Conservation (phyloP, 2,888 invertebrate genomes). For the Isoperla grammatica region DNA sequence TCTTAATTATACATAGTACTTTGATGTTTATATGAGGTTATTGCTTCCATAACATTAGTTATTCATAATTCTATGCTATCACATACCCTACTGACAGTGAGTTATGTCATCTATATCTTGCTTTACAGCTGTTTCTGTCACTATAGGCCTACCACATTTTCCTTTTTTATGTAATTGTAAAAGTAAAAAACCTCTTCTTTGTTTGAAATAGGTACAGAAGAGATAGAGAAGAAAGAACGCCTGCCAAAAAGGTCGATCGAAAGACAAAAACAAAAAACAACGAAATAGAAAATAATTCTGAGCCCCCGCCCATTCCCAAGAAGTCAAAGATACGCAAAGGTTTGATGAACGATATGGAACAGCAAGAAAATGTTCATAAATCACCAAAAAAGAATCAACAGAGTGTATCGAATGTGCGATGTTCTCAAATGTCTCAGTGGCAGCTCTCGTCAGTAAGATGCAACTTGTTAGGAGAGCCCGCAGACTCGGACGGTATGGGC, state of each 20-base stretch:
- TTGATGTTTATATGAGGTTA: too few species aligned
- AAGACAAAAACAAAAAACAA: conserved; percentile 45
- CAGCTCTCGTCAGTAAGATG: neutral
- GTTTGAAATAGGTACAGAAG: conserved; percentile 38
- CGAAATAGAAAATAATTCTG: conserved; percentile 41
- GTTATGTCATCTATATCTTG: too few species aligned
- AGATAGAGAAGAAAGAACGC: conserved; percentile 41
- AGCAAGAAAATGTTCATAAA: conserved; percentile 42
- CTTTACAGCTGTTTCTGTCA: too few species aligned
- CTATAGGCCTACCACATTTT: too few species aligned
- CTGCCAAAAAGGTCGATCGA: conserved; percentile 42
- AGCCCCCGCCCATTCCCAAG: conserved; percentile 37
- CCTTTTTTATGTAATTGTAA: too few species aligned
- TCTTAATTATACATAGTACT: too few species aligned
- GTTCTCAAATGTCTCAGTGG: conserved; percentile 4
- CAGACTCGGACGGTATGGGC: neutral
- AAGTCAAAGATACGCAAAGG: conserved; percentile 47
- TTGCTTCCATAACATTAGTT: too few species aligned
- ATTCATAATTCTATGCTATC: too few species aligned
- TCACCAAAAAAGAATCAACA: conserved; percentile 26
- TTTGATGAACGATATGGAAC: conserved; percentile 42
- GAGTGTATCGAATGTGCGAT: neutral
- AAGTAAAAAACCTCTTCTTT: too few species aligned
- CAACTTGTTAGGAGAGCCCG: conserved; percentile 4
- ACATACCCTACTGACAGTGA: too few species aligned